These are phyloP conservation scores for Eufriesea mexicana DNA, from an alignment of 1,140 invertebrate species.

Conservation along the genomic window DNA sequence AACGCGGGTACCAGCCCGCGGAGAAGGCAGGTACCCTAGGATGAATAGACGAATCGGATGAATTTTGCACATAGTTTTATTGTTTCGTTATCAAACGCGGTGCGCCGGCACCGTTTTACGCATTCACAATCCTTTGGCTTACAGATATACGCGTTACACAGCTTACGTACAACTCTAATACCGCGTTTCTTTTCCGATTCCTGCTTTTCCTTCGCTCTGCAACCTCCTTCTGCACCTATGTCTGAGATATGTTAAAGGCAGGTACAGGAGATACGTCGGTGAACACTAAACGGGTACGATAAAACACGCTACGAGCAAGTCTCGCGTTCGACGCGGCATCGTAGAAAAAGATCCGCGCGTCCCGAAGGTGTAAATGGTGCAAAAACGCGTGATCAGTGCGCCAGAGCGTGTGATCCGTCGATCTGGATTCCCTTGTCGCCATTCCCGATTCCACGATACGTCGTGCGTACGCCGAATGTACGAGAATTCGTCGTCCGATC, in stretches of 20 bases:
- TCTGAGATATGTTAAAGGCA: slow-evolving; percentile 64
- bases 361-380: background rate
- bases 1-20: too few species aligned
- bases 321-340: background rate
- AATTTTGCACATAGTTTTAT: slow-evolving; percentile 59
- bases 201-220: background rate
- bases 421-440: too few species aligned
- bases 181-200: background rate
- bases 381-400: background rate
- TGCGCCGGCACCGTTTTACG: slow-evolving; percentile 50
- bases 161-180: slow-evolving; percentile 58
- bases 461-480: background rate
- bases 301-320: slow-evolving; percentile 27
- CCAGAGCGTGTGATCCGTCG: too few species aligned
- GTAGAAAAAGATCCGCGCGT: slow-evolving; percentile 3
- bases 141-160: slow-evolving; percentile 37
- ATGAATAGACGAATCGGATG: too few species aligned
- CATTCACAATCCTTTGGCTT: slow-evolving; percentile 68
- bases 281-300: slow-evolving; percentile 50
- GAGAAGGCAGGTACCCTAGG: too few species aligned
- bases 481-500: background rate
- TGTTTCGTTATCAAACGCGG: slow-evolving; percentile 72
- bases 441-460: too few species aligned
- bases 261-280: slow-evolving; percentile 58
- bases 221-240: slow-evolving; percentile 45